Conservation (phyloP, 1,140 invertebrate genomes). For the Eubasilissa regina region DNA sequence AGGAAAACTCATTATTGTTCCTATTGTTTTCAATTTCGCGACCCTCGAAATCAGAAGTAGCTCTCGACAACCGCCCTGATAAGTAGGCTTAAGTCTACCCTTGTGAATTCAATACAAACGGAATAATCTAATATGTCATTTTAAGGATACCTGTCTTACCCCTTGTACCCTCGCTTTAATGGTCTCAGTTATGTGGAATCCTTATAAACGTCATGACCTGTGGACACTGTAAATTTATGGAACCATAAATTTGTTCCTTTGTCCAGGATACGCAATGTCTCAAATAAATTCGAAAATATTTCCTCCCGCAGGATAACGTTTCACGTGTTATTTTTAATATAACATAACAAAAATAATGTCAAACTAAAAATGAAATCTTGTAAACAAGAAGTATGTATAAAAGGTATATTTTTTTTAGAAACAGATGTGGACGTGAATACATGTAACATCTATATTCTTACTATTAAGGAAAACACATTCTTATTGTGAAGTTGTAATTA, state of each 20-base stretch:
- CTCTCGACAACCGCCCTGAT: neutral
- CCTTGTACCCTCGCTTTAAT: neutral
- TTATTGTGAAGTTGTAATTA: too few species aligned
- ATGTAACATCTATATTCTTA: too few species aligned
- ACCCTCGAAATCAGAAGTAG: neutral
- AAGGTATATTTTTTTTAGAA: too few species aligned
- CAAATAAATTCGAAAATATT: too few species aligned
- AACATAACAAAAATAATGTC: too few species aligned
- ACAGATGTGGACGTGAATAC: too few species aligned
- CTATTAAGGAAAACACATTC: too few species aligned
- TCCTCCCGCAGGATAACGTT: too few species aligned
- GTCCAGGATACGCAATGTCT: neutral
- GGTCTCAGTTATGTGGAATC: conserved; percentile 1
- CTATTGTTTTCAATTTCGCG: neutral
- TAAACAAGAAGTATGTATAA: too few species aligned
- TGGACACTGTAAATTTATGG: neutral
- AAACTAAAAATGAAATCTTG: too few species aligned
- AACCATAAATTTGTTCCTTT: conserved; percentile 8
- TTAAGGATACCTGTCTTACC: conserved; percentile 22
- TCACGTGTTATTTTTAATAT: too few species aligned
- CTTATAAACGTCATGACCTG: conserved; percentile 12
- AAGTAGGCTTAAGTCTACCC: conserved; percentile 6
- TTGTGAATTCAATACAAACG: conserved; percentile 24
- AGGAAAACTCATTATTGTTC: too few species aligned
- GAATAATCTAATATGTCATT: conserved; percentile 11